Base-by-base conservation (phyloP, 2,113 vertebrate species). In the Cepphus grylle region DNA sequence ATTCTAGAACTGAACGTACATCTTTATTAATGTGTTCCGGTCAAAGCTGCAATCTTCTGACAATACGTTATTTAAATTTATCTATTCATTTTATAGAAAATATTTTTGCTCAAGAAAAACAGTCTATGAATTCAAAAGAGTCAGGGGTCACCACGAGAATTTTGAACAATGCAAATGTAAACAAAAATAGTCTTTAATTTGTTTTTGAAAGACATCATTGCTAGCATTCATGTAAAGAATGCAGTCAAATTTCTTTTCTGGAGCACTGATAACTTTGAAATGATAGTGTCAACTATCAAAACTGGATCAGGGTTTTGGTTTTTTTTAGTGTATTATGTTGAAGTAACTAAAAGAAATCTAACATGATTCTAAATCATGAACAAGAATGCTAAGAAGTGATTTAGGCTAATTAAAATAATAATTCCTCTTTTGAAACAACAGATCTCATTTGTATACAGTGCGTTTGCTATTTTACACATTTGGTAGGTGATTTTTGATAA, bases 1-100 rank as follows among this genome's bases (percentile, higher is more conserved):
- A 53, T 71, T 40, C n/a, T 52, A 72, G 62, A 82, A 65, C 21
- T 0, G 3, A 82, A 80, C 0, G 0, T 12, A 32, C 3, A 25
- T 2, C 8, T 72, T 87, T 69, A 67, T 81, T 40, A 67, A 49
- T 1, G 6, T n/a, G 10, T 65, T 49, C 58, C n/a, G 17, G 49
- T 93, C 55, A 85, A 69, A 73, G 38, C 18, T 2, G 2, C 59
- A 78, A 13, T 63, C 43, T 76, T 47, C 50, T 56, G 21, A 72
- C 40, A 58, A 11, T 26, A 29, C 0, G 0, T 15, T 73, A 56
- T 59, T 90, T 74, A 84, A 78, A 86, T 56, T 30, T 32, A 73
- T 50, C 42, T 40, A 27, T 40, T 53, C 0, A 66, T 84, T 89
- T 82, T 77, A 70, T 61, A 72, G 36, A 66, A 90, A 72, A 49